Percentiles rank a stretch among this genome's conserved stretches.
Evolutionary conservation across 2,113 vertebrate species (phyloP).

Genomic region (Brachirus orientalis): DNA sequence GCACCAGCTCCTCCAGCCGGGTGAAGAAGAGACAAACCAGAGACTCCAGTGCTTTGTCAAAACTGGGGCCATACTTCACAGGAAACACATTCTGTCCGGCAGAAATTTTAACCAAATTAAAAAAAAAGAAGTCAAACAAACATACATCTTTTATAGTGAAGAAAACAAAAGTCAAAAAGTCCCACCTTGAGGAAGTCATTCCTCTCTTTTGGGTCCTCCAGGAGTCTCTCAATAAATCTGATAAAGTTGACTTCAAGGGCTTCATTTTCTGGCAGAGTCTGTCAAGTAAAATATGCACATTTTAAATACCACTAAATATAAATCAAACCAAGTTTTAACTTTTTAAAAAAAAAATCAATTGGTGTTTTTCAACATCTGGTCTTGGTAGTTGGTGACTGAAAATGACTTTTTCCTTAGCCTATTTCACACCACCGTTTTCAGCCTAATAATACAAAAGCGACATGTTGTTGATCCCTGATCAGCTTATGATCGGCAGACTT

Average conservation of each 20-base stretch:
- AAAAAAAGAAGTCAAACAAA: background rate
- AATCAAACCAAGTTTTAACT: too few species aligned
- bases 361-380: too few species aligned
- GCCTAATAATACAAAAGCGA: too few species aligned
- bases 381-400: too few species aligned
- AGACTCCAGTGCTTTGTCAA: conserved; percentile 79
- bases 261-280: conserved; percentile 55
- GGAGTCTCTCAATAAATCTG: conserved; percentile 58
- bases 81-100: conserved; percentile 74
- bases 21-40: conserved; percentile 81
- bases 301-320: background rate
- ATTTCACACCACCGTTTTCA: too few species aligned
- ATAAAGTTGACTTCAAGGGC: conserved; percentile 62
- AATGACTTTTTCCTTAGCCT: too few species aligned
- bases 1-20: conserved; percentile 77
- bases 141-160: background rate
- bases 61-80: conserved; percentile 83
- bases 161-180: too few species aligned
- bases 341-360: too few species aligned
- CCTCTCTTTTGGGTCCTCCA: conserved; percentile 64
- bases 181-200: too few species aligned
- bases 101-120: background rate
- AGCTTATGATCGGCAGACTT: too few species aligned
- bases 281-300: conserved; percentile 10
- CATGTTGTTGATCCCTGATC: too few species aligned